A percentile compares a stretch with the other conserved stretches of the same genome.
phyloP scores from a whole-genome alignment of 1,140 invertebrate species.

The Anastrepha ludens region DNA sequence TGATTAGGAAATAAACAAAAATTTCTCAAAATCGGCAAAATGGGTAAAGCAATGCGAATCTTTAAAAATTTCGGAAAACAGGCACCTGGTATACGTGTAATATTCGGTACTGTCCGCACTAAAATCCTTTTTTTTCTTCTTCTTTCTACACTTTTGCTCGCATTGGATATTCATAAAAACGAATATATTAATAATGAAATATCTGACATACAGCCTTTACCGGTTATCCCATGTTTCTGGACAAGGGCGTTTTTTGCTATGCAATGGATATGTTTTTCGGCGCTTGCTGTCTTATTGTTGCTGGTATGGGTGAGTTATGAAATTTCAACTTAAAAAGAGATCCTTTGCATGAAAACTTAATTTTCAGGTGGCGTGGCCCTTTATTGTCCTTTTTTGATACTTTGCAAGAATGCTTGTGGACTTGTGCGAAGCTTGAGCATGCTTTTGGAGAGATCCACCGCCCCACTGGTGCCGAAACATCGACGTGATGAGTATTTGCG shows the following conservation, averaged over 20 bases:
- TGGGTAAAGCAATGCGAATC: no score
- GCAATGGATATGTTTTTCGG: conserved; percentile 47
- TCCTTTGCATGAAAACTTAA: conserved; percentile 54
- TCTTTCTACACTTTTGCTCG: no score
- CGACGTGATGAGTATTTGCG: conserved; percentile 63
- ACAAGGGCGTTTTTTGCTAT: conserved; percentile 66
- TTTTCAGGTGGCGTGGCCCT: conserved; percentile 63
- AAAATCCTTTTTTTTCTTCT: no score
- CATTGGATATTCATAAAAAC: no score
- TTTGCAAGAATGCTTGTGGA: conserved; percentile 64
- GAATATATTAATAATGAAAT: no score
- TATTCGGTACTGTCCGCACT: no score
- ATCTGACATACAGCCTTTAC: conserved; percentile 59
- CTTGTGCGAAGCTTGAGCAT: conserved; percentile 61
- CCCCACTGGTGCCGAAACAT: conserved; percentile 60
- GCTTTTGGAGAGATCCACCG: conserved; percentile 63
- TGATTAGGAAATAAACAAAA: no score
- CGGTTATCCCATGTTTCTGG: conserved; percentile 64
- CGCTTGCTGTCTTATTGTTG: neutral
- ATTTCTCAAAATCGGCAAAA: no score
- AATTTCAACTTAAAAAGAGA: neutral
- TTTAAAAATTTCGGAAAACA: no score
- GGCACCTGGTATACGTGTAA: no score
- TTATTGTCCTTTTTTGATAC: conserved; percentile 65
- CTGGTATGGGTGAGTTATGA: neutral